These are phyloP conservation scores for Ornithoptera priamus DNA, from an alignment of 2,888 invertebrate species.

Conservation along the genomic window DNA sequence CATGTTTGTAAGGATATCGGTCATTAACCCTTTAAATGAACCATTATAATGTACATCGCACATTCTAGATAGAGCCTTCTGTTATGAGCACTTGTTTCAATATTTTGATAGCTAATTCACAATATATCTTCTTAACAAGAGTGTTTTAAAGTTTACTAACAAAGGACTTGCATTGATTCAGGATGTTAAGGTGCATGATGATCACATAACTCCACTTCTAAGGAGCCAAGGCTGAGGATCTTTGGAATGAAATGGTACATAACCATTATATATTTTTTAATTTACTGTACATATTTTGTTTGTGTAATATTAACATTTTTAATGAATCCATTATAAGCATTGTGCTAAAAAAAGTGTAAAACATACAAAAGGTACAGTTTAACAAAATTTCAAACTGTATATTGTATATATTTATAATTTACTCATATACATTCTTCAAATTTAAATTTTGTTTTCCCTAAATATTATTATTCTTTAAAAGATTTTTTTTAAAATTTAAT, in stretches of 20 bases:
- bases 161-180: constrained; percentile 68
- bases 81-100: constrained; percentile 21
- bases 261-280: constrained; percentile 49
- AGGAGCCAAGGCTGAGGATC: constrained; percentile 57
- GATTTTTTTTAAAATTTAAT: no score
- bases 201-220: constrained; percentile 51
- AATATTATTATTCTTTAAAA: no score
- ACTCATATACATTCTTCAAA: no score
- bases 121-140: constrained; percentile 34
- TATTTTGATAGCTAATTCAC: constrained; percentile 25
- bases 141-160: constrained; percentile 60
- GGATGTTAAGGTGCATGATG: constrained; percentile 75
- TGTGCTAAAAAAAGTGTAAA: not conserved
- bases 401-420: no score
- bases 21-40: not conserved
- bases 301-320: not conserved
- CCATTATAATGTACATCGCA: not conserved
- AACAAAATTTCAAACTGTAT: no score
- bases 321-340: not conserved
- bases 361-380: not conserved
- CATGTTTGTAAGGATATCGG: not conserved
- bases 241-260: constrained; percentile 78
- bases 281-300: constrained; percentile 6
- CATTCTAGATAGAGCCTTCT: constrained; percentile 26
- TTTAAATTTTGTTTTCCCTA: no score